phyloP scores from a whole-genome alignment of 2,888 invertebrate species.

The Frankliniella intonsa region DNA sequence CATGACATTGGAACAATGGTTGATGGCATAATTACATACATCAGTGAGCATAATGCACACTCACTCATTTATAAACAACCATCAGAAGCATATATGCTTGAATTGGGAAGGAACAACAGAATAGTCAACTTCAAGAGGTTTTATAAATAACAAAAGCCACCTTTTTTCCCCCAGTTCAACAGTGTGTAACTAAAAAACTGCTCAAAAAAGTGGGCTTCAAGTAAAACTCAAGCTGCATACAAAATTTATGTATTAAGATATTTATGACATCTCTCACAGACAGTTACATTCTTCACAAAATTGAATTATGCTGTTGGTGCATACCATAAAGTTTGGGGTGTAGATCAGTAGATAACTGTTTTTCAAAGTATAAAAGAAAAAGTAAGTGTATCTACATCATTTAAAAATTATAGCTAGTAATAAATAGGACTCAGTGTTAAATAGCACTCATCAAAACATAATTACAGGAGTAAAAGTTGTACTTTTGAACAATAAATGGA shows the following conservation, averaged over 20 bases:
- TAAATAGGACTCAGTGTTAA: slow-evolving; percentile 13
- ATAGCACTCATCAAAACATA: slow-evolving; percentile 2
- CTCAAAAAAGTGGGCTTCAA: neutral
- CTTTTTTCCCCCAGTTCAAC: neutral
- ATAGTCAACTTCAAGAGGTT: neutral
- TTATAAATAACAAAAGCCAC: neutral
- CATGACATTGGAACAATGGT: neutral
- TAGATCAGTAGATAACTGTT: neutral
- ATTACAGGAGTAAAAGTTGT: slow-evolving; percentile 23
- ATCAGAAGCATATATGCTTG: neutral
- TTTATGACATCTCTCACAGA: neutral
- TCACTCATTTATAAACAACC: neutral
- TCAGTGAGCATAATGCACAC: no score
- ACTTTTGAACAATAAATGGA: slow-evolving; percentile 17
- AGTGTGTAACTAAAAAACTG: neutral
- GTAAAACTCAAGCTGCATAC: no score
- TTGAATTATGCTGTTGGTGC: neutral
- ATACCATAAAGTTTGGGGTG: neutral
- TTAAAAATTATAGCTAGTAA: neutral
- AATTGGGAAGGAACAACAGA: neutral
- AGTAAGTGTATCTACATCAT: neutral
- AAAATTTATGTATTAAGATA: neutral
- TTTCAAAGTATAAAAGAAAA: slow-evolving; percentile 3
- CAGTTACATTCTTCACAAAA: neutral
- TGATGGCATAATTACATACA: neutral